Base-by-base conservation (phyloP, 2,113 vertebrate genomes). In the Guaruba guarouba region DNA sequence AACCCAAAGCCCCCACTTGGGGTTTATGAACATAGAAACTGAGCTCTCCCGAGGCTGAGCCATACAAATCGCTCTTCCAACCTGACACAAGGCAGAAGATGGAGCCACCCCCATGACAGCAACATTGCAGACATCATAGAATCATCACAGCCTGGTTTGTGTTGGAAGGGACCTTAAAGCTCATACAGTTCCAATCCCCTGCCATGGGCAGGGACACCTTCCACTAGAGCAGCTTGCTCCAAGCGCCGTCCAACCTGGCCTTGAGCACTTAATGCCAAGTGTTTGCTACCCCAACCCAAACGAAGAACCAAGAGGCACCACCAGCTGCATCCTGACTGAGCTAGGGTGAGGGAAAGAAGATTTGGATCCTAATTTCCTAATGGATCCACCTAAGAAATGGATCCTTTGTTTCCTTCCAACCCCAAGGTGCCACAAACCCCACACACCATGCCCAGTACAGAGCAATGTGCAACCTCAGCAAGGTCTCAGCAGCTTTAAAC, bases 401-500 rank as follows among this genome's bases (percentile, higher is more conserved):
- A 57, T 79, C 63, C 67, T 55, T 15, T 15, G 16, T 25, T 75
- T 64, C 57, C 39, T 64, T 41, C 54, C 35, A 43, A 4, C 9
- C 28, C 35, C 5, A 13, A 66, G 7, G 19, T 61, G 44, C 10
- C 73, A 55, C 68, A 24, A 1, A 23, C 8, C 7, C 66, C 3
- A 0, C 7, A 8, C 0, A 0, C n/a, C 0, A 0, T 43, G 49
- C 23, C 41, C 17, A 10, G 11, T 62, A 23, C 0, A 1, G n/a
- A 33, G 73, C 29, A 2, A 64, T 2, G 0, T 0, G 1, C 33
- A 71, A 41, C 9, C 37, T 54, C 82, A n/a, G 0, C 23, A 7
- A 57, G 33, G 27, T 49, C 28, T 17, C n/a, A 14, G 18, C 22
- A 24, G 75, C 33, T 18, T 33, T 49, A 31, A n/a, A 10, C 51